These are phyloP conservation scores for Corapipo altera DNA, from an alignment of 2,113 vertebrate genomes.

Conservation along the genomic window DNA sequence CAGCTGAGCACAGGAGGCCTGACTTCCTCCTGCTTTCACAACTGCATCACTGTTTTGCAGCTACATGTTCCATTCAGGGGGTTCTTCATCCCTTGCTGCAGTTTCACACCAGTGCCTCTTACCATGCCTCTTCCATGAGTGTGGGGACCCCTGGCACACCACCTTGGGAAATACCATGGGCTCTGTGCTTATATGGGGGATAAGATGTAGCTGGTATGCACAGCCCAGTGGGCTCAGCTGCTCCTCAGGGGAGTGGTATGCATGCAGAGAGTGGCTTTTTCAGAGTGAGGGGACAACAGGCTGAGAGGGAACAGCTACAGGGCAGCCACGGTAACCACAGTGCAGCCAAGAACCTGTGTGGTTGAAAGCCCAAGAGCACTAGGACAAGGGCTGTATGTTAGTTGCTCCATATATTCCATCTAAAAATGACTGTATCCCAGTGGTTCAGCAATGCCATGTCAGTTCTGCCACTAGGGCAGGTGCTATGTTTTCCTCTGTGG, in stretches of 20 bases:
- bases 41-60: not conserved
- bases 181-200: not conserved
- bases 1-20: not conserved
- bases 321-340: not conserved
- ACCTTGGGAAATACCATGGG: rapidly evolving
- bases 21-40: not conserved
- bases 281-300: not conserved
- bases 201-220: rapidly evolving
- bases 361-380: not conserved
- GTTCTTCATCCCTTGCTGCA: not conserved
- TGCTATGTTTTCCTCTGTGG: not conserved
- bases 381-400: rapidly evolving
- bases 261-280: not conserved
- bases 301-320: not conserved
- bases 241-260: rapidly evolving
- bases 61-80: rapidly evolving
- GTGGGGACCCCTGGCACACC: rapidly evolving
- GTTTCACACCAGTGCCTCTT: not conserved
- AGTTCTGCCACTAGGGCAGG: not conserved
- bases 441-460: not conserved
- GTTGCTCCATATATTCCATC: not conserved
- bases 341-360: not conserved
- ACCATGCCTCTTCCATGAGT: rapidly evolving
- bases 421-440: not conserved
- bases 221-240: not conserved